Evolutionary conservation across 1,140 invertebrate species (phyloP).

Genomic region (Calycopis cecrops): DNA sequence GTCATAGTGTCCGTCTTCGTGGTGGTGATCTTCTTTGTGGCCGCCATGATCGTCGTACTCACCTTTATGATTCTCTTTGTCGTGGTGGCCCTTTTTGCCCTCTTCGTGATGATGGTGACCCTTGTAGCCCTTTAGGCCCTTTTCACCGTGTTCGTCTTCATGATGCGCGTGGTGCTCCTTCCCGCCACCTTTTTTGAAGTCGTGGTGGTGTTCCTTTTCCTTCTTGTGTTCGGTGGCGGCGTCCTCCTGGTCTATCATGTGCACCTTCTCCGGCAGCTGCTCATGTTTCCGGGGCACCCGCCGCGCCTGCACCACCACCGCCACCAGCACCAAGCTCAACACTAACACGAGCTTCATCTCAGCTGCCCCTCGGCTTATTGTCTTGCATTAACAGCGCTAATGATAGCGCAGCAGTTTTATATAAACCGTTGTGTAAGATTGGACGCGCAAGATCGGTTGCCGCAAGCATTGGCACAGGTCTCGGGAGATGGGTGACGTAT

Average conservation of each 20-base stretch:
- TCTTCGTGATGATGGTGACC: conserved; percentile 80
- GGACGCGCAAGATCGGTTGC: conserved; percentile 45
- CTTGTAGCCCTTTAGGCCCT: conserved; percentile 81
- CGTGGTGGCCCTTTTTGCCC: conserved; percentile 83
- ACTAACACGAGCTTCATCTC: conserved; percentile 50
- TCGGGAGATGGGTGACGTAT: conserved; percentile 7
- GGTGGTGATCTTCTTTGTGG: conserved; percentile 83
- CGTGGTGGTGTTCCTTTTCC: conserved; percentile 74
- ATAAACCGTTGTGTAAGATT: conserved; percentile 65
- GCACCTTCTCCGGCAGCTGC: conserved; percentile 23
- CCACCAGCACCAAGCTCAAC: conserved; percentile 41
- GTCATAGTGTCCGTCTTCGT: conserved; percentile 82
- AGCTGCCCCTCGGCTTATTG: conserved; percentile 34
- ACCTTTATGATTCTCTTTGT: conserved; percentile 81
- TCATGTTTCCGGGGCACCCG: conserved; percentile 44
- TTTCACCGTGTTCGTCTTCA: conserved; percentile 75
- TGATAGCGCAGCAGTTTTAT: conserved; percentile 67
- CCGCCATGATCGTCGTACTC: conserved; percentile 84
- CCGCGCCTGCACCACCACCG: conserved; percentile 36
- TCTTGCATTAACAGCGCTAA: conserved; percentile 53
- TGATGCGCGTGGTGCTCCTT: conserved; percentile 72
- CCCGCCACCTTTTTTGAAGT: conserved; percentile 76
- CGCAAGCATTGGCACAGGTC: conserved; percentile 39
- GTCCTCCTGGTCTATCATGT: conserved; percentile 48
- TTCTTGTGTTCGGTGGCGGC: conserved; percentile 78